Base-by-base conservation (phyloP, 92 coral and sea anemone genomes). In the Phenganax stokvisi region DNA sequence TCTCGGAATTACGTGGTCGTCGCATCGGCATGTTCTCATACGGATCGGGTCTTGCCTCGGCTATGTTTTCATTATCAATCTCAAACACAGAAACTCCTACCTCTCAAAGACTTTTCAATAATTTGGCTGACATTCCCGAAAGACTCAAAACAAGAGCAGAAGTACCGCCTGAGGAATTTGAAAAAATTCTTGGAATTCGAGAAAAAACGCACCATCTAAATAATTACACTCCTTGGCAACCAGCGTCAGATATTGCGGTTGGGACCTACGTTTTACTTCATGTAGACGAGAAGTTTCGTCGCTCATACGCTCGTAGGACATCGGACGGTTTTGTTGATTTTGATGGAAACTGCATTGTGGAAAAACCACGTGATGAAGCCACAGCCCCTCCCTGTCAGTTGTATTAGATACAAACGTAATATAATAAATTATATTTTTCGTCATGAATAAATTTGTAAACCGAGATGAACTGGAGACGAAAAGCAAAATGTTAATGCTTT, bases 1-100 rank as follows among this genome's bases (percentile, higher is more conserved):
- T 87, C 17, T 84, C 88, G 57, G 85, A 91, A 12, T 78, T 94
- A 27, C 85, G 90, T 52, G 92, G 97, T 16, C 89, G 85, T 77
- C 97, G 98, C n/a, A 78, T 91, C 9, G 89, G 86, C 10, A 64
- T 94, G 90, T 94, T 89, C 71, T 94, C 98, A 7, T 94, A 94
- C 70, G 98, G 98, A 54, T 94, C 98, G 11, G 98, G 98, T 56
- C 87, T 94, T 15, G 97, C 98, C 2, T 84, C 98, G 13, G 90
- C 98, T 25, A 91, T 94, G 98, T 94, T 89, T 57, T 94, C 98
- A 4, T 59, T 94, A 16, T 87, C 89, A 9, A 84, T 91, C 17
- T 84, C 92, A 10, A 64, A 85, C 56, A 86, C 88, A 54, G 61
- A 70, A 16, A 80, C 89, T 74, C 57, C 89, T 3, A 72, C 85